Conservation (phyloP, 2,888 invertebrate species). For the Drosophila putrida region DNA sequence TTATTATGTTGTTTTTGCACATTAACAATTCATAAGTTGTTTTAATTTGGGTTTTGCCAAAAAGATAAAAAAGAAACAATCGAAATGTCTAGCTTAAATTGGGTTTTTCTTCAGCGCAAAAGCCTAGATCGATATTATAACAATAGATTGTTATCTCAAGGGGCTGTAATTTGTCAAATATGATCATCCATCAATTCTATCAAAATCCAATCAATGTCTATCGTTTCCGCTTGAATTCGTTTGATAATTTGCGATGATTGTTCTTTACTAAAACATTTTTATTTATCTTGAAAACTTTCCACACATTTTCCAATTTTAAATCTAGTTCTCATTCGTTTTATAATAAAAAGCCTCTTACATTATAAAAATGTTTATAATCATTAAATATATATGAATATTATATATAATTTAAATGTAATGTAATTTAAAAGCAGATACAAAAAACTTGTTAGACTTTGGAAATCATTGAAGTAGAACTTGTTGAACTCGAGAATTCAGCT, state of each 20-base stretch:
- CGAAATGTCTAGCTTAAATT: constrained; percentile 30
- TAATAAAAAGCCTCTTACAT: neutral
- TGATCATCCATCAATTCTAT: constrained; percentile 7
- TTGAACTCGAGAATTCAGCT: constrained; percentile 51
- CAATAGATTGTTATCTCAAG: neutral
- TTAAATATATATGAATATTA: neutral
- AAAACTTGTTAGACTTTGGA: constrained; percentile 18
- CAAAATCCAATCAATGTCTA: constrained; percentile 20
- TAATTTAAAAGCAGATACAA: constrained; percentile 29
- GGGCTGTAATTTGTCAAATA: neutral
- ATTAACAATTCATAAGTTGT: constrained; percentile 64
- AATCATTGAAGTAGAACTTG: constrained; percentile 54
- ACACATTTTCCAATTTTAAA: neutral
- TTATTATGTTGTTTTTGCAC: constrained; percentile 30
- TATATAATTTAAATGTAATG: constrained; percentile 1
- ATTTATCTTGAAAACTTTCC: neutral
- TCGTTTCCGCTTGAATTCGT: constrained; percentile 12
- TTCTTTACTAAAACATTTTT: neutral
- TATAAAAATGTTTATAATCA: neutral
- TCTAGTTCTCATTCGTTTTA: neutral
- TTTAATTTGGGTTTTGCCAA: constrained; percentile 18
- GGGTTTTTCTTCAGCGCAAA: constrained; percentile 1
- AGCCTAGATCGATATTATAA: neutral
- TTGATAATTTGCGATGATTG: constrained; percentile 5
- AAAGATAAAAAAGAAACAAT: neutral